These are phyloP conservation scores for Eubasilissa regina DNA, from an alignment of 1,140 invertebrate species.

Conservation along the genomic window DNA sequence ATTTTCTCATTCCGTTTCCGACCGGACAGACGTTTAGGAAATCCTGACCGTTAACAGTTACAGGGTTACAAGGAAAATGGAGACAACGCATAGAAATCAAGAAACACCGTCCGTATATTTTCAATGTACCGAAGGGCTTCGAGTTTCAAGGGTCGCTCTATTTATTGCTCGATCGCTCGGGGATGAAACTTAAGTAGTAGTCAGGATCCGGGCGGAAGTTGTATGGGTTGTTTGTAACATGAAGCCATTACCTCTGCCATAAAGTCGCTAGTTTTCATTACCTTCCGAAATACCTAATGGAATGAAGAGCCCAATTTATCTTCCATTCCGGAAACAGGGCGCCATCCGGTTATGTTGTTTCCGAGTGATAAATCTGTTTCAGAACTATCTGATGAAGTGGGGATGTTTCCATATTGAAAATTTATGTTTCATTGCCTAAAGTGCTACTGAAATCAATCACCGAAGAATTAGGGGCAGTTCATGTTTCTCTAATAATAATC, in stretches of 20 bases:
- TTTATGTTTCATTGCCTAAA: neutral
- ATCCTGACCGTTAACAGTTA: too few species aligned
- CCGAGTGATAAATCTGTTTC: slow-evolving; percentile 51
- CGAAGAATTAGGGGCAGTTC: too few species aligned
- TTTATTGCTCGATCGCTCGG: slow-evolving; percentile 16
- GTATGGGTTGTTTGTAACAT: slow-evolving; percentile 52
- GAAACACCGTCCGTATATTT: too few species aligned
- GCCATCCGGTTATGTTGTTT: slow-evolving; percentile 50
- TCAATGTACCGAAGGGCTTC: too few species aligned
- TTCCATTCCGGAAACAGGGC: slow-evolving; percentile 38
- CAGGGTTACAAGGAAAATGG: too few species aligned
- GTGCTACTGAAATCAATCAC: neutral
- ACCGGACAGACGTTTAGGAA: too few species aligned
- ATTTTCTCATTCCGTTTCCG: too few species aligned
- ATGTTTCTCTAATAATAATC: too few species aligned
- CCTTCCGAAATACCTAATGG: slow-evolving; percentile 56
- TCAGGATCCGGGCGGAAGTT: slow-evolving; percentile 38
- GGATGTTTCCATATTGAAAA: slow-evolving; percentile 16
- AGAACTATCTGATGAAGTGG: slow-evolving; percentile 45
- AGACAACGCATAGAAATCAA: too few species aligned
- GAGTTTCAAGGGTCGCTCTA: neutral
- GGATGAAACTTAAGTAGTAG: slow-evolving; percentile 22
- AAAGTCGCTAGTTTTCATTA: slow-evolving; percentile 58
- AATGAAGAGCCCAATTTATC: slow-evolving; percentile 57
- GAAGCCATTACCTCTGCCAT: slow-evolving; percentile 56